Conservation (phyloP, 2,888 invertebrate species). For the Rhynchonema sp. region DNA sequence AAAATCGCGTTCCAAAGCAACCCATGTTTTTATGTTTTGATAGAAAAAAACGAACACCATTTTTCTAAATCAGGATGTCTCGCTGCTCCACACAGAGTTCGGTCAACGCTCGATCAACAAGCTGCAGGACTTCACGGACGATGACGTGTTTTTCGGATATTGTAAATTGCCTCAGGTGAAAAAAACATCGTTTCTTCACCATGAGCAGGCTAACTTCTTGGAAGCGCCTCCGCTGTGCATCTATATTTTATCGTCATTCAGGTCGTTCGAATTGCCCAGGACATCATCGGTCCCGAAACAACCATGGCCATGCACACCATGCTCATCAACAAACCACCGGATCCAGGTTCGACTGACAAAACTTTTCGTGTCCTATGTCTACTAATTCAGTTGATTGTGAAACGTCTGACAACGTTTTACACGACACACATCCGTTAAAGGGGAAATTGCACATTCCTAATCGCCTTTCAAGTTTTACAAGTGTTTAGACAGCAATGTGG, state of each 20-base stretch:
- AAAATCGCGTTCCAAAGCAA: neutral
- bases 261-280: constrained; percentile 48
- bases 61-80: constrained; percentile 47
- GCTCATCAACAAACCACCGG: constrained; percentile 74
- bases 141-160: constrained; percentile 51
- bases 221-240: constrained; percentile 2
- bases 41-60: constrained; percentile 29
- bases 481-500: no score
- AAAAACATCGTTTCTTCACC: constrained; percentile 21
- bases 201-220: neutral
- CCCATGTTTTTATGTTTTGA: constrained; percentile 21
- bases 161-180: constrained; percentile 40
- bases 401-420: no score
- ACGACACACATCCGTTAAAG: no score
- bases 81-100: constrained; percentile 39
- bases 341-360: constrained; percentile 42
- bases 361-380: no score
- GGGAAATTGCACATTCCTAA: no score
- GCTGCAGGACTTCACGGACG: constrained; percentile 54
- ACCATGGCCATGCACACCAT: constrained; percentile 55
- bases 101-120: constrained; percentile 52
- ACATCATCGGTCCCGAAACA: constrained; percentile 48
- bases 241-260: constrained; percentile 21
- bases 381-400: no score
- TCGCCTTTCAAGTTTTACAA: no score